These are phyloP conservation scores for Pandemis heparana DNA, from an alignment of 2,888 invertebrate genomes.

Conservation along the genomic window DNA sequence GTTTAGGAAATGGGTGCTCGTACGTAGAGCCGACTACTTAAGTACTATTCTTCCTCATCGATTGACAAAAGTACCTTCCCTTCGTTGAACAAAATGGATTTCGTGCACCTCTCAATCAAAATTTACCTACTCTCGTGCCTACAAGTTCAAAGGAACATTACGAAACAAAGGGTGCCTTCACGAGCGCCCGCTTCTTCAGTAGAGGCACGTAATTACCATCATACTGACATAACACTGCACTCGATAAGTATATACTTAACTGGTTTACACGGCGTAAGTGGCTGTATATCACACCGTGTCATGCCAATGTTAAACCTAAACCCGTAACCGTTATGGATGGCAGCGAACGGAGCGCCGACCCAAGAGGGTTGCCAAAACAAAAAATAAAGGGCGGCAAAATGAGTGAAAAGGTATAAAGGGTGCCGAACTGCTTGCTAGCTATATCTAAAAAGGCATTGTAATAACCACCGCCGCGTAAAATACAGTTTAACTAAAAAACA, in stretches of 20 bases:
- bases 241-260: constrained; percentile 32
- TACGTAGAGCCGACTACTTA: background rate
- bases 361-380: constrained; percentile 6
- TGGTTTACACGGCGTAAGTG: constrained; percentile 29
- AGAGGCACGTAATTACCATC: constrained; percentile 24
- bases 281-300: constrained; percentile 43
- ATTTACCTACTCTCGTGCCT: background rate
- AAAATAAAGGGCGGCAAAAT: constrained; percentile 5
- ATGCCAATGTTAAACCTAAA: background rate
- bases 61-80: background rate
- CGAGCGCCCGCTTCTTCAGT: constrained; percentile 4
- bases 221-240: constrained; percentile 30
- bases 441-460: background rate
- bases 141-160: background rate
- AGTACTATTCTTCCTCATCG: background rate
- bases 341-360: constrained; percentile 2
- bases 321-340: background rate
- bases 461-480: background rate
- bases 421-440: background rate
- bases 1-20: background rate
- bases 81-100: background rate
- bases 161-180: constrained; percentile 1
- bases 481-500: too few species aligned
- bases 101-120: background rate
- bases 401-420: background rate